Evolutionary conservation across 2,797 vertebrate species (phyloP).

Genomic region (Mionectes olivaceus): DNA sequence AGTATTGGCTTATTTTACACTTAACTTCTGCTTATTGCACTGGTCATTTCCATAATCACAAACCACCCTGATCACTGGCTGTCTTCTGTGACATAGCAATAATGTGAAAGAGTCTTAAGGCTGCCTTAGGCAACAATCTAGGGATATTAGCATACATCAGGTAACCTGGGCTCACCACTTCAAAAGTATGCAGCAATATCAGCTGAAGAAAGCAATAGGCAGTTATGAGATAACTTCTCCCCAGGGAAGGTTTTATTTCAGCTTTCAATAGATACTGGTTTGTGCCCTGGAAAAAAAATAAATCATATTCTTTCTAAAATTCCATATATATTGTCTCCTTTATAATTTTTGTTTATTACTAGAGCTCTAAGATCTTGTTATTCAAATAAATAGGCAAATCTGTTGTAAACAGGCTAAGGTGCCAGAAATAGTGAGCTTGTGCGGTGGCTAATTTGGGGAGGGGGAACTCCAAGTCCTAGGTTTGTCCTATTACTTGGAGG

Average conservation of each 20-base stretch:
- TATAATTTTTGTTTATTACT: background rate
- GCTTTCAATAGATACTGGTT: background rate
- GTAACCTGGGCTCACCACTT: background rate
- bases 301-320: background rate
- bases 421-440: accelerated
- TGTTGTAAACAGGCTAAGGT: background rate
- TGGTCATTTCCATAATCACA: constrained; percentile 47
- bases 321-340: background rate
- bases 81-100: background rate
- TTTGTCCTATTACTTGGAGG: too few species aligned
- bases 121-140: constrained; percentile 3
- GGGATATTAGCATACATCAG: constrained; percentile 14
- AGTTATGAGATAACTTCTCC: constrained; percentile 36
- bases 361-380: background rate
- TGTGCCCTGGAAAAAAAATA: background rate
- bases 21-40: background rate
- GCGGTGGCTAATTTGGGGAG: too few species aligned
- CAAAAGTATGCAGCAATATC: background rate
- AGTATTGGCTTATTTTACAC: background rate
- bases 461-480: too few species aligned
- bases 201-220: constrained; percentile 33
- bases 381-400: background rate
- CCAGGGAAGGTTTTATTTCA: constrained; percentile 16
- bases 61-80: background rate
- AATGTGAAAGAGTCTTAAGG: background rate